A percentile compares a stretch with the other conserved stretches of the same genome.
These are phyloP conservation scores for Rhinatrema bivittatum DNA, from an alignment of 2,797 vertebrate genomes.

Conservation along the genomic window DNA sequence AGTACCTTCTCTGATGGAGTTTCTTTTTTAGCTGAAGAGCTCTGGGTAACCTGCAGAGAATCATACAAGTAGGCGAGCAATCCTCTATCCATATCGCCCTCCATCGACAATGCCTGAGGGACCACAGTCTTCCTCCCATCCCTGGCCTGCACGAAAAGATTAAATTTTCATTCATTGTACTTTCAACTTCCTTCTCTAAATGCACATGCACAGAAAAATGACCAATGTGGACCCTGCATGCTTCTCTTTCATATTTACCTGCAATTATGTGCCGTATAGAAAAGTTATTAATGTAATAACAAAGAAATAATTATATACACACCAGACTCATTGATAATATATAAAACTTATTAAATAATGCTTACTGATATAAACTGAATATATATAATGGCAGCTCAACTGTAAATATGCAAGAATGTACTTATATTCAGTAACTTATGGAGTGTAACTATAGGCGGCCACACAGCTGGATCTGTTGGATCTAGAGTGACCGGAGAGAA, in stretches of 20 bases:
- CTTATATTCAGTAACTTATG: too few species aligned
- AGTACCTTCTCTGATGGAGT: slow-evolving; percentile 71
- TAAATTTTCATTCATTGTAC: neutral
- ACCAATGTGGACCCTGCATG: neutral
- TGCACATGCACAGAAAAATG: neutral
- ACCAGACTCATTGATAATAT: too few species aligned
- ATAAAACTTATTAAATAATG: too few species aligned
- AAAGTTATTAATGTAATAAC: neutral
- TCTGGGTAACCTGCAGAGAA: slow-evolving; percentile 73
- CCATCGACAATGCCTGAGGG: slow-evolving; percentile 75
- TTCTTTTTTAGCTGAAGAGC: slow-evolving; percentile 51
- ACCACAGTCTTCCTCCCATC: slow-evolving; percentile 71
- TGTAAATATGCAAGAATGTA: too few species aligned
- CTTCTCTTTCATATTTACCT: too few species aligned
- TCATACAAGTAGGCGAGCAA: slow-evolving; percentile 77
- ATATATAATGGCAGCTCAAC: too few species aligned
- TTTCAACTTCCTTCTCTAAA: neutral
- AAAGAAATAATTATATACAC: neutral
- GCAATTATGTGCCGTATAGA: too few species aligned
- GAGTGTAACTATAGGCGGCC: too few species aligned
- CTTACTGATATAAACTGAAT: too few species aligned
- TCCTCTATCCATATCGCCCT: slow-evolving; percentile 74
- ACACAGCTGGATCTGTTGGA: too few species aligned
- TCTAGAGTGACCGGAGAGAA: too few species aligned
- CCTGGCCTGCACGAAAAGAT: slow-evolving; percentile 58